Conservation (phyloP, 2,113 vertebrate genomes). For the Aptenodytes patagonicus region DNA sequence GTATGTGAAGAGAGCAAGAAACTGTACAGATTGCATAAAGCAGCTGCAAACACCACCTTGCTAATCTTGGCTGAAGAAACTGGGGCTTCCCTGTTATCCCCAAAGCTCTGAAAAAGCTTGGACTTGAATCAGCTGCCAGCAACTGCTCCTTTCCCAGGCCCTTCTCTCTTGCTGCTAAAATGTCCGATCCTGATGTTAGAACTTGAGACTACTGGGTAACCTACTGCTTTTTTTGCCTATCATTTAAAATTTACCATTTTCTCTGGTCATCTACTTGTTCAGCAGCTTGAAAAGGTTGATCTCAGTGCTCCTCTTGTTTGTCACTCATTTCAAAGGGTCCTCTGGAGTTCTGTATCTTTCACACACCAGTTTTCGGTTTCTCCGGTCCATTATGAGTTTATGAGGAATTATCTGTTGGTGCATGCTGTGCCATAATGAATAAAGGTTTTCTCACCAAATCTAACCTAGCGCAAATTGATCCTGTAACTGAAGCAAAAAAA, state of each 20-base stretch:
- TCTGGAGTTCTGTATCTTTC: not conserved
- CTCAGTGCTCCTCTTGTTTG: not conserved
- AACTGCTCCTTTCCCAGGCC: not conserved
- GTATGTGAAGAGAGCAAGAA: not conserved
- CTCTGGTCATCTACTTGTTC: not conserved
- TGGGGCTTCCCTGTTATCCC: not conserved
- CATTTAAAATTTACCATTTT: not conserved
- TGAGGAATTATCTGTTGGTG: not conserved
- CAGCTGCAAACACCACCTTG: not conserved
- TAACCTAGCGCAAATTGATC: not conserved
- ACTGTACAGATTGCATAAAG: not conserved
- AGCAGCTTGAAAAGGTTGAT: not conserved
- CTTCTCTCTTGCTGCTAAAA: not conserved
- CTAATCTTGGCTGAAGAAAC: not conserved
- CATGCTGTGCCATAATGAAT: not conserved
- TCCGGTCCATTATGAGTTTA: not conserved
- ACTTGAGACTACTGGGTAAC: not conserved
- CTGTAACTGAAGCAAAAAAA: not conserved
- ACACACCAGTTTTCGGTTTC: not conserved
- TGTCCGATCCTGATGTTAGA: not conserved
- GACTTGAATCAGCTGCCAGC: not conserved
- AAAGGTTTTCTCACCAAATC: not conserved
- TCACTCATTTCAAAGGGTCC: not conserved
- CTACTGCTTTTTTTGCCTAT: not conserved
- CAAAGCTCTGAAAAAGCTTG: not conserved